phyloP scores from a whole-genome alignment of 2,113 vertebrate species.

The Entelurus aequoreus region DNA sequence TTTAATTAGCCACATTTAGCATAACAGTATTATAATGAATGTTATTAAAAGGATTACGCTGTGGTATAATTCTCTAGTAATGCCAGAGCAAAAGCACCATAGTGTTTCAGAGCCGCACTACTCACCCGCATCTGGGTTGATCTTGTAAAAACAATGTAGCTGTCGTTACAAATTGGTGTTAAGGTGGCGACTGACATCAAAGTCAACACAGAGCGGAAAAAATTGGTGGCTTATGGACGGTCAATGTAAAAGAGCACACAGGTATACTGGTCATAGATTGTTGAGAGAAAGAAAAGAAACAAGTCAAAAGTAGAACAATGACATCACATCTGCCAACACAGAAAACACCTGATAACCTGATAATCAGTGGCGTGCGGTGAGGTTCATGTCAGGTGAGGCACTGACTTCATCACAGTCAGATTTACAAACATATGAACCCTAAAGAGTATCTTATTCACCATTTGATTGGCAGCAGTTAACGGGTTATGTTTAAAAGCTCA shows the following conservation, averaged over 20 bases:
- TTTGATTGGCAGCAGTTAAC: no score
- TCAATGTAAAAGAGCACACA: no score
- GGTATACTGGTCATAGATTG: no score
- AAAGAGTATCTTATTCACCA: no score
- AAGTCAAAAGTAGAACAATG: background rate
- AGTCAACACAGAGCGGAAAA: slow-evolving; percentile 1
- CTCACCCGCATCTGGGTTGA: background rate
- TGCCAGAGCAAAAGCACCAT: background rate
- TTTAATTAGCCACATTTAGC: slow-evolving; percentile 6
- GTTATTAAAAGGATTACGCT: slow-evolving; percentile 4
- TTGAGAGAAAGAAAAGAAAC: background rate
- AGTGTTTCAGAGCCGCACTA: background rate
- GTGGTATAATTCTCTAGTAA: slow-evolving; percentile 5
- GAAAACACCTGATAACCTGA: background rate
- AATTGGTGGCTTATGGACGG: no score
- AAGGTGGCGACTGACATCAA: background rate
- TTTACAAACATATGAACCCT: no score
- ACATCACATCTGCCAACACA: slow-evolving; percentile 4
- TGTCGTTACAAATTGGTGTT: background rate
- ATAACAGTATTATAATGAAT: slow-evolving; percentile 7
- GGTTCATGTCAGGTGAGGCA: no score
- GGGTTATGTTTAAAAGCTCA: no score
- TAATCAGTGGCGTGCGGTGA: no score
- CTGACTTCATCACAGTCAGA: no score
- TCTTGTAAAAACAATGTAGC: background rate